Evolutionary conservation across 2,113 vertebrate genomes (phyloP).

Genomic region (Dinomys branickii): DNA sequence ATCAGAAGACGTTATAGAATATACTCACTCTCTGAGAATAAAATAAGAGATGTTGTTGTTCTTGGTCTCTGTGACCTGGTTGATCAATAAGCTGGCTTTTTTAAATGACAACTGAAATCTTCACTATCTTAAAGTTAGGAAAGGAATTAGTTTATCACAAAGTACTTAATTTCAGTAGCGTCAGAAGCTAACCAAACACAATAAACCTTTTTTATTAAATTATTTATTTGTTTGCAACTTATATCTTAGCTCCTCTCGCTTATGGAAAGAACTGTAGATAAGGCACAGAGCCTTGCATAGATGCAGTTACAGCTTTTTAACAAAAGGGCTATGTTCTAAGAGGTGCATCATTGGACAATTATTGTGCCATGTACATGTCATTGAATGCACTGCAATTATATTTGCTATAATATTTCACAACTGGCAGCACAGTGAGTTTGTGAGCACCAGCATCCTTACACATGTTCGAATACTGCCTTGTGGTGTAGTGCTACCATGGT

Average conservation of each 20-base stretch:
- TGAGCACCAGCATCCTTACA: background rate
- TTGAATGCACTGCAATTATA: background rate
- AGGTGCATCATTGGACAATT: rapidly evolving
- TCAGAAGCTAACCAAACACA: background rate
- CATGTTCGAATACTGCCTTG: too few relatives aligned
- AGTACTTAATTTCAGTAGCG: background rate
- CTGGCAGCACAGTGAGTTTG: too few relatives aligned
- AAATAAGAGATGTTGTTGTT: conserved; percentile 40
- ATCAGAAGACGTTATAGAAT: conserved; percentile 62
- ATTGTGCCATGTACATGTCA: background rate
- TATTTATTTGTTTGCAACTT: background rate
- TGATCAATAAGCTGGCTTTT: conserved; percentile 33
- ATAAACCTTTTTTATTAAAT: background rate
- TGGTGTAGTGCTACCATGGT: too few relatives aligned
- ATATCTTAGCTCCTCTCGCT: background rate
- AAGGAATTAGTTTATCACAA: conserved; percentile 11
- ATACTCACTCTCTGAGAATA: conserved; percentile 9
- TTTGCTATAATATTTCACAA: background rate
- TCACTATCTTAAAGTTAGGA: background rate
- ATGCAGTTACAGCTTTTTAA: background rate
- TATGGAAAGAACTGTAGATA: background rate
- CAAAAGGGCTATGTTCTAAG: background rate
- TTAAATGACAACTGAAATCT: conserved; percentile 9
- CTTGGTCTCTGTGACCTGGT: background rate
- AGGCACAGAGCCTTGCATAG: background rate